Percentiles rank a stretch among this genome's conserved stretches.
phyloP scores from a whole-genome alignment of 2,797 vertebrate species.

The Chanos chanos region DNA sequence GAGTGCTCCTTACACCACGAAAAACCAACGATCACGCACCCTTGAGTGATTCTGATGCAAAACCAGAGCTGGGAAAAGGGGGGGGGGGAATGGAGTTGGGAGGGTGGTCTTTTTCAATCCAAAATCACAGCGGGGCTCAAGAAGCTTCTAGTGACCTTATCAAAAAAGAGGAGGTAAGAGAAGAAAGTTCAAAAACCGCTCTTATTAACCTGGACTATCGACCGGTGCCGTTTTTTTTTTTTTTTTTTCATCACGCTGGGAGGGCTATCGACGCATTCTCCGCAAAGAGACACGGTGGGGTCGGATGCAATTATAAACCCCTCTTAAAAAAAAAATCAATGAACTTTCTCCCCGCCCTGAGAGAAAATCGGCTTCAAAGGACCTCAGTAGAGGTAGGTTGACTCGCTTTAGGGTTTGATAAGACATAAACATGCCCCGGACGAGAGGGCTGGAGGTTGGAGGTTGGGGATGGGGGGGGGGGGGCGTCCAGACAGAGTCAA shows the following conservation, averaged over 20 bases:
- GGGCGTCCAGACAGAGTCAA: conserved; percentile 52
- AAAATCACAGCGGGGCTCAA: conserved; percentile 32
- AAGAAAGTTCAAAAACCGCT: conserved; percentile 45
- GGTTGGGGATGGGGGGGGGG: conserved; percentile 25
- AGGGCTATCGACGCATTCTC: conserved; percentile 50
- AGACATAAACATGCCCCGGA: conserved; percentile 44
- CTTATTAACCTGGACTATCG: conserved; percentile 57
- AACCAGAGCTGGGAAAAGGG: too few relatives aligned
- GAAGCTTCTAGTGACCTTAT: conserved; percentile 42
- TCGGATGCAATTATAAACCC: conserved; percentile 58
- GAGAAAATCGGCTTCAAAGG: conserved; percentile 56
- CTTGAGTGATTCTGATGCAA: too few relatives aligned
- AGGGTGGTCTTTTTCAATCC: conserved; percentile 39
- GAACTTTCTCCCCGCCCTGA: conserved; percentile 57
- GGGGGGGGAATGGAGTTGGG: conserved; percentile 19
- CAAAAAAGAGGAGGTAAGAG: conserved; percentile 41
- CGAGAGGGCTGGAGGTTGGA: too few relatives aligned
- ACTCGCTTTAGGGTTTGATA: conserved; percentile 49
- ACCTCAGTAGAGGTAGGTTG: conserved; percentile 46
- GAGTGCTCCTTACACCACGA: too few relatives aligned
- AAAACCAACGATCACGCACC: too few relatives aligned
- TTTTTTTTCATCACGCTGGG: conserved; percentile 60
- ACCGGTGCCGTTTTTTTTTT: too few relatives aligned
- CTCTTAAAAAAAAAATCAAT: conserved; percentile 63
- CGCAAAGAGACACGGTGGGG: conserved; percentile 42